Conservation (phyloP, 2,888 invertebrate species). For the Hoplodrina ambigua region DNA sequence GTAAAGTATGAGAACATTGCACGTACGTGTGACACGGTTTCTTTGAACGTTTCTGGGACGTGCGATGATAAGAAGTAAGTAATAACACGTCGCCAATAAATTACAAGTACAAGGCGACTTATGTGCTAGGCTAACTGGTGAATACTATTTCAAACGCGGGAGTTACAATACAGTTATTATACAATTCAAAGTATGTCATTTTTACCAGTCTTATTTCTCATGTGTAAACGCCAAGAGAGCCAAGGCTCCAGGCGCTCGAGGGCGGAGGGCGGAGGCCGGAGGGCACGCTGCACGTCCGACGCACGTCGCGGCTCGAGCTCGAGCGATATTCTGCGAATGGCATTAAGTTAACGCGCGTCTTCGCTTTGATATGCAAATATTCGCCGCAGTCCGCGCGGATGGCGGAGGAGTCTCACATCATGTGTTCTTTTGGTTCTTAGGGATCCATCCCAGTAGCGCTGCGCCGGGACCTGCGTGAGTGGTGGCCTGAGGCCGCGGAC, state of each 20-base stretch:
- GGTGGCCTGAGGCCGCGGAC: too few relatives aligned
- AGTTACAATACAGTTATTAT: too few relatives aligned
- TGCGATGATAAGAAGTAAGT: conserved; percentile 20
- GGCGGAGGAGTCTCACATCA: conserved; percentile 23
- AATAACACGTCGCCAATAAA: conserved; percentile 42
- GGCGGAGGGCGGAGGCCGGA: not conserved
- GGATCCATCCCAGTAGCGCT: not conserved
- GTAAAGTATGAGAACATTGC: conserved; percentile 30
- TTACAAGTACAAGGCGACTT: conserved; percentile 10
- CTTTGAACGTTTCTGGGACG: conserved; percentile 7
- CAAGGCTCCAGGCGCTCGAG: not conserved
- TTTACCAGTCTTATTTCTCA: too few relatives aligned
- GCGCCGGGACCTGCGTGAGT: not conserved
- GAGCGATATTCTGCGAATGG: conserved; percentile 19
- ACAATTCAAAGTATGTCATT: too few relatives aligned
- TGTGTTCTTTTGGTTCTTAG: conserved; percentile 50
- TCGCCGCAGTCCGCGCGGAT: conserved; percentile 13
- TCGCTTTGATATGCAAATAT: conserved; percentile 64
- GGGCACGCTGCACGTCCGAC: not conserved
- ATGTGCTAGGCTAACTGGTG: not conserved
- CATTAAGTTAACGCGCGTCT: conserved; percentile 54
- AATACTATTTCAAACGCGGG: too few relatives aligned
- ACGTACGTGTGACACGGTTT: conserved; percentile 23
- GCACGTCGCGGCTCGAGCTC: not conserved
- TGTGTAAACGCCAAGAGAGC: not conserved